These are phyloP conservation scores for Heterodera filipjevi DNA, from an alignment of 2,888 invertebrate species.

Conservation along the genomic window DNA sequence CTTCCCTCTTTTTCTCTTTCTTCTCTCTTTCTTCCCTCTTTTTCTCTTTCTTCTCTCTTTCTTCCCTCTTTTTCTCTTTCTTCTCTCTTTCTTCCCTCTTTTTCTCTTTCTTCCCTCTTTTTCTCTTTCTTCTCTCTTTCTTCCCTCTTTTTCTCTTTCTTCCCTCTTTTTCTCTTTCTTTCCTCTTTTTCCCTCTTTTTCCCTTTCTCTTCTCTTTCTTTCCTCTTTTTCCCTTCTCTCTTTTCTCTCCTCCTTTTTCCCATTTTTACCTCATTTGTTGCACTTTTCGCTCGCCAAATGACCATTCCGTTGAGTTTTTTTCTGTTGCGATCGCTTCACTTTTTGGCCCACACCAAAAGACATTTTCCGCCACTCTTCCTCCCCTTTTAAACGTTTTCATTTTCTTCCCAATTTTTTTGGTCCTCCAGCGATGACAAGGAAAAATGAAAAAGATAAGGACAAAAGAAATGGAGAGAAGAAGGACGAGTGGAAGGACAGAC, in stretches of 20 bases:
- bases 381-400: background rate
- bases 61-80: too few species aligned
- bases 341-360: background rate
- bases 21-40: too few species aligned
- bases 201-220: too few species aligned
- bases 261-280: background rate
- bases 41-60: too few species aligned
- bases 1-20: too few species aligned
- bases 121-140: background rate
- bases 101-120: too few species aligned
- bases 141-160: too few species aligned
- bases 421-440: background rate
- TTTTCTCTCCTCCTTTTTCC: background rate
- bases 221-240: background rate
- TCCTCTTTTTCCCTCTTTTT: too few species aligned
- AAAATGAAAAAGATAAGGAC: background rate
- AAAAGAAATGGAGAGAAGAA: background rate
- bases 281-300: background rate
- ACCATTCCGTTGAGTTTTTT: background rate
- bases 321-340: background rate
- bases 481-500: background rate
- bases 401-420: background rate
- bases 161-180: too few species aligned
- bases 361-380: background rate
- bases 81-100: too few species aligned